Evolutionary conservation across 1,140 invertebrate genomes (phyloP).

Genomic region (Anoplophora glabripennis): DNA sequence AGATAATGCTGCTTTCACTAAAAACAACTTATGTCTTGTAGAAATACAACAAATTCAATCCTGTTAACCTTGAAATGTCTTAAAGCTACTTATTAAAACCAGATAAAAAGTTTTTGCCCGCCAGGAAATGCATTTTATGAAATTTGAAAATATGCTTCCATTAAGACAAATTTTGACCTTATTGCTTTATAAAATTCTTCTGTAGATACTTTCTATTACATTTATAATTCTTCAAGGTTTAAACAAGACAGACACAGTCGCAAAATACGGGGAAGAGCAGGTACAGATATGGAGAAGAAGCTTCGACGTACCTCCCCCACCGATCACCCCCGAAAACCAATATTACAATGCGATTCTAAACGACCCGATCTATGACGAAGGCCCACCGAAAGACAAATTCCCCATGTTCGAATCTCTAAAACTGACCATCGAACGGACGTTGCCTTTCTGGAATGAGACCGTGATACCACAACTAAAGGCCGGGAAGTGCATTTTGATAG

Average conservation of each 20-base stretch:
- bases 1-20: too few species aligned
- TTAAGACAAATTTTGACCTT: too few species aligned
- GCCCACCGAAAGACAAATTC: constrained; percentile 53
- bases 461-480: constrained; percentile 63
- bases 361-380: constrained; percentile 52
- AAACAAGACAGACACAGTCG: constrained; percentile 68
- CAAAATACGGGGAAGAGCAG: constrained; percentile 66
- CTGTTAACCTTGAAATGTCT: too few species aligned
- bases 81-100: too few species aligned
- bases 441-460: constrained; percentile 66
- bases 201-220: too few species aligned
- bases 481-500: constrained; percentile 56
- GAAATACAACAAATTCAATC: too few species aligned
- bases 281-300: constrained; percentile 66
- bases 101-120: too few species aligned
- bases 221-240: constrained; percentile 49
- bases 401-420: constrained; percentile 68
- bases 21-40: too few species aligned
- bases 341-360: constrained; percentile 57
- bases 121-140: too few species aligned
- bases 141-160: too few species aligned
- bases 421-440: constrained; percentile 58
- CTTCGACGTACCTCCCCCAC: constrained; percentile 64
- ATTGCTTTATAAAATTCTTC: too few species aligned
- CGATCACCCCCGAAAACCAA: constrained; percentile 55